Evolutionary conservation across 2,888 invertebrate genomes (phyloP).

Genomic region (Invenusta paracnida): DNA sequence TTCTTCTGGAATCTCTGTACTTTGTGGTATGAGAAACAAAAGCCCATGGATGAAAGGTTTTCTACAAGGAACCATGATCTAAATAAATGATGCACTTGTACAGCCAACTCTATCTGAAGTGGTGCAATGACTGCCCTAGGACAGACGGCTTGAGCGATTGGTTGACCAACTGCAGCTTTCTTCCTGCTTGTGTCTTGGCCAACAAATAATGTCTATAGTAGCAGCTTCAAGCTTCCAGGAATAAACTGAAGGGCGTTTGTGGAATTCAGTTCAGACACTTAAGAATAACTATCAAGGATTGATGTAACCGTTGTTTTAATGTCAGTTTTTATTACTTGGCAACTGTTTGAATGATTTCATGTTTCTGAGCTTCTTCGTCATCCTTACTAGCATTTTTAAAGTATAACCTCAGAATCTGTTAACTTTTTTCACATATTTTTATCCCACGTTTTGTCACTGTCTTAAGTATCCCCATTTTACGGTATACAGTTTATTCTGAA

Average conservation of each 20-base stretch:
- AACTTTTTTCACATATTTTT: no score
- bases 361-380: constrained; percentile 36
- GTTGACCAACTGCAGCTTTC: constrained; percentile 47
- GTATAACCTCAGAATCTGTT: no score
- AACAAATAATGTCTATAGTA: constrained; percentile 43
- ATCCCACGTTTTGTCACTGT: neutral
- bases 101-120: constrained; percentile 48
- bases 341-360: constrained; percentile 31
- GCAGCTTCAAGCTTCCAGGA: constrained; percentile 42
- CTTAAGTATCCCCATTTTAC: neutral
- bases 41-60: constrained; percentile 47
- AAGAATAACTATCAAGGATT: neutral
- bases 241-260: constrained; percentile 40
- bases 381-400: no score
- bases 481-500: neutral
- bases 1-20: constrained; percentile 47
- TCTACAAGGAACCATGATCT: constrained; percentile 48
- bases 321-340: constrained; percentile 31
- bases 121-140: constrained; percentile 47
- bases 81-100: constrained; percentile 49
- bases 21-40: constrained; percentile 47
- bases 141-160: constrained; percentile 47
- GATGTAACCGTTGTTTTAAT: constrained; percentile 28
- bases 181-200: constrained; percentile 40
- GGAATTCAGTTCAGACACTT: constrained; percentile 2